Evolutionary conservation across 2,888 invertebrate species (phyloP).

Genomic region (Thecocarcelia acutangulata): DNA sequence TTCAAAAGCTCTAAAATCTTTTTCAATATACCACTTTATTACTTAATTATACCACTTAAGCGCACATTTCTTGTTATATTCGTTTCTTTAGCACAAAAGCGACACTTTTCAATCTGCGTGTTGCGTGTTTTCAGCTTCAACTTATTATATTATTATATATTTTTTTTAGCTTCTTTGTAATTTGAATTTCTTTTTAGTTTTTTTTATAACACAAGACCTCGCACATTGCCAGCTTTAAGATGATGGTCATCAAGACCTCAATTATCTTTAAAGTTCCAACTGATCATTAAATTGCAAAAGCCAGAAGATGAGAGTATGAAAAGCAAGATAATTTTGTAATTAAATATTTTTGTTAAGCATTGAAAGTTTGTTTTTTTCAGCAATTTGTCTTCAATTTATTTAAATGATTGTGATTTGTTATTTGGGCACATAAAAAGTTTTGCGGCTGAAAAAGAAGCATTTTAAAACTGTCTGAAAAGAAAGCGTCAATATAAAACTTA

Average conservation of each 20-base stretch:
- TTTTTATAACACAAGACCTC: background rate
- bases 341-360: background rate
- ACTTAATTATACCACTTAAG: no score
- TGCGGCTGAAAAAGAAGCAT: background rate
- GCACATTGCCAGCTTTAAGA: background rate
- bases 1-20: no score
- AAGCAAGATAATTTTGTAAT: conserved; percentile 3
- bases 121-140: no score
- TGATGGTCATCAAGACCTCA: conserved; percentile 43
- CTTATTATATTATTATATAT: no score
- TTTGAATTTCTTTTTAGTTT: background rate
- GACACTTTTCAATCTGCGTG: no score
- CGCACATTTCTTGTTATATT: no score
- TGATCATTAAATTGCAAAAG: conserved; percentile 38
- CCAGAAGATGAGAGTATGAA: background rate
- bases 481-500: no score
- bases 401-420: conserved; percentile 1
- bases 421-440: background rate
- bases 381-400: conserved; percentile 13
- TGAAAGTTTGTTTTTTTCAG: background rate
- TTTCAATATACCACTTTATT: no score
- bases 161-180: background rate
- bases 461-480: no score
- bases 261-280: conserved; percentile 42
- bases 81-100: no score